Percentiles rank a stretch among this genome's conserved stretches.
phyloP scores from a whole-genome alignment of 2,888 invertebrate genomes.

The Lypha dubia region DNA sequence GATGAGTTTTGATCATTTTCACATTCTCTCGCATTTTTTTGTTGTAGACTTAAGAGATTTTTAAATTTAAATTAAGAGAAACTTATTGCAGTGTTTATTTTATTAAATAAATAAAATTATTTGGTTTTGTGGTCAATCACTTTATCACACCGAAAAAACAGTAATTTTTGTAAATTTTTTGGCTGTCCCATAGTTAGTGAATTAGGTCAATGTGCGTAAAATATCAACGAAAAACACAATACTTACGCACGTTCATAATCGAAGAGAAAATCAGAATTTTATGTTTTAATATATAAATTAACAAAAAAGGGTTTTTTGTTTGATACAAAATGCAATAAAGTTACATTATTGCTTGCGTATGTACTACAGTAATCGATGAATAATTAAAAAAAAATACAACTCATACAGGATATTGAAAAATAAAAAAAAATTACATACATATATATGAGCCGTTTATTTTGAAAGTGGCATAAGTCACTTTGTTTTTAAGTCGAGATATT shows the following conservation, averaged over 20 bases:
- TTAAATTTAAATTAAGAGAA: slow-evolving; percentile 35
- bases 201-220: slow-evolving; percentile 56
- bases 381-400: too few species aligned
- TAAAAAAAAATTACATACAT: too few species aligned
- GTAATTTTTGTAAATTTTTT: slow-evolving; percentile 19
- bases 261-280: not conserved
- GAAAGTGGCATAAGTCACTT: too few species aligned
- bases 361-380: too few species aligned
- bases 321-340: not conserved
- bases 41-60: slow-evolving; percentile 29
- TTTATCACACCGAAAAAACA: not conserved
- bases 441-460: too few species aligned
- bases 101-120: slow-evolving; percentile 16
- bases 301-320: not conserved
- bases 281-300: too few species aligned
- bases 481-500: too few species aligned
- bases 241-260: slow-evolving; percentile 1
- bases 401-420: too few species aligned
- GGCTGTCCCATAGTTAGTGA: not conserved
- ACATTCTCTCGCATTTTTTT: slow-evolving; percentile 13
- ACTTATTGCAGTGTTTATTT: slow-evolving; percentile 7
- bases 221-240: slow-evolving; percentile 16
- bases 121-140: not conserved
- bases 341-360: too few species aligned
- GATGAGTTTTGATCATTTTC: slow-evolving; percentile 54